Conservation (phyloP, 2,113 vertebrate genomes). For the Bucco capensis region DNA sequence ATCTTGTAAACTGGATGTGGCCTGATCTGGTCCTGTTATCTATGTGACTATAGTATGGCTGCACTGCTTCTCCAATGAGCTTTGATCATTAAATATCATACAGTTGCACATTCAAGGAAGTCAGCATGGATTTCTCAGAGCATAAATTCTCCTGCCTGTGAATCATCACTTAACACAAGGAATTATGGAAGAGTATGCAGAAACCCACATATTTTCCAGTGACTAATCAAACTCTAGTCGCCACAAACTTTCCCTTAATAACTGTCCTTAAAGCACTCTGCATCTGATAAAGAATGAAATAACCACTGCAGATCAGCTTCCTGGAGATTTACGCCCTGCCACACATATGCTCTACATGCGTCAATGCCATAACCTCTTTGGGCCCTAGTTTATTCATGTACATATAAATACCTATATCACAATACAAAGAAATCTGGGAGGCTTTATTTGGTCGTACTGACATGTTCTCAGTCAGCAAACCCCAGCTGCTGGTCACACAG, state of each 20-base stretch:
- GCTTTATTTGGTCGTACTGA: background rate
- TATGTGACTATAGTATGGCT: background rate
- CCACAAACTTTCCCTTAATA: slow-evolving; percentile 8
- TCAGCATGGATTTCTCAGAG: background rate
- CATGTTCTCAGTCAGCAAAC: background rate
- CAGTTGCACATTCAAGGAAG: background rate
- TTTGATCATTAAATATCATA: background rate
- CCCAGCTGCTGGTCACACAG: background rate
- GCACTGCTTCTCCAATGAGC: background rate
- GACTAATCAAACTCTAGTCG: slow-evolving; percentile 1
- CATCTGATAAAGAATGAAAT: background rate
- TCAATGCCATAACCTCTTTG: background rate
- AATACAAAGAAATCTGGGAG: background rate
- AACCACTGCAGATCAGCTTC: background rate
- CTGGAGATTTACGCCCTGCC: background rate
- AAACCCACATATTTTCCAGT: slow-evolving; percentile 32
- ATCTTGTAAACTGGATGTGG: background rate
- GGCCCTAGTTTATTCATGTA: background rate
- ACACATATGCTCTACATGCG: background rate
- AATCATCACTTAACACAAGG: slow-evolving; percentile 33
- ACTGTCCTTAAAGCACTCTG: background rate
- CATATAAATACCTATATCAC: background rate
- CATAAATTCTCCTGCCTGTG: slow-evolving; percentile 22
- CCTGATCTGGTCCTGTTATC: background rate
- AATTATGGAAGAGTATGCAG: background rate